phyloP scores from a whole-genome alignment of 2,113 vertebrate genomes.

The Talpa occidentalis region DNA sequence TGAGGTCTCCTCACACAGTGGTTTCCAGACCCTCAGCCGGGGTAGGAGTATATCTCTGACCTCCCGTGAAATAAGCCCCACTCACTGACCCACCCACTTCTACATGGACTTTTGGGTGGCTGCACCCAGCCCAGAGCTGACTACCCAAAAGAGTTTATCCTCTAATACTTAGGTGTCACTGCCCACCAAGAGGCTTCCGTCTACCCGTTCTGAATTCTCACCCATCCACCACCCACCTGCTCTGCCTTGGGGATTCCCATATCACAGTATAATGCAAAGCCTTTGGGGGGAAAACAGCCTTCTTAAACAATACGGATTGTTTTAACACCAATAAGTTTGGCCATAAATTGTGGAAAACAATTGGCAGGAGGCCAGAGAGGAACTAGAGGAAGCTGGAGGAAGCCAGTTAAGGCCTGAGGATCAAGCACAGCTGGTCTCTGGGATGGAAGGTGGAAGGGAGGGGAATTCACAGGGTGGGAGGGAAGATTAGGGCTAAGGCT shows the following conservation, averaged over 20 bases:
- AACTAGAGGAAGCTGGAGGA: slow-evolving; percentile 45
- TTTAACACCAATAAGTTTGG: slow-evolving; percentile 22
- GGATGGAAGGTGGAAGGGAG: background rate
- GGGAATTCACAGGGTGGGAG: background rate
- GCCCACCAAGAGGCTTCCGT: background rate
- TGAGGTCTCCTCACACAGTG: background rate
- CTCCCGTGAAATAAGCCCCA: background rate
- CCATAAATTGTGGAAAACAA: slow-evolving; percentile 41
- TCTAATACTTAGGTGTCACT: background rate
- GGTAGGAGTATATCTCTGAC: background rate
- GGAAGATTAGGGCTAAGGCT: background rate
- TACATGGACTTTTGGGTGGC: background rate
- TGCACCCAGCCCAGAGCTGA: background rate
- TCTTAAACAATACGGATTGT: slow-evolving; percentile 75
- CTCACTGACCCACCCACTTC: background rate
- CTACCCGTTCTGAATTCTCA: background rate
- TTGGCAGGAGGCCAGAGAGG: slow-evolving; percentile 59
- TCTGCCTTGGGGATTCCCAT: slow-evolving; percentile 58
- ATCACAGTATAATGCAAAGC: slow-evolving; percentile 40
- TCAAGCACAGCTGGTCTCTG: slow-evolving; percentile 23
- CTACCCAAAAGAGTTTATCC: background rate
- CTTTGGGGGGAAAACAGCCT: slow-evolving; percentile 43
- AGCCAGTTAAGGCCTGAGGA: background rate
- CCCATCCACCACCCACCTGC: background rate
- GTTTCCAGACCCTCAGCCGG: background rate